phyloP scores from a whole-genome alignment of 1,140 invertebrate genomes.

The Papilio machaon region DNA sequence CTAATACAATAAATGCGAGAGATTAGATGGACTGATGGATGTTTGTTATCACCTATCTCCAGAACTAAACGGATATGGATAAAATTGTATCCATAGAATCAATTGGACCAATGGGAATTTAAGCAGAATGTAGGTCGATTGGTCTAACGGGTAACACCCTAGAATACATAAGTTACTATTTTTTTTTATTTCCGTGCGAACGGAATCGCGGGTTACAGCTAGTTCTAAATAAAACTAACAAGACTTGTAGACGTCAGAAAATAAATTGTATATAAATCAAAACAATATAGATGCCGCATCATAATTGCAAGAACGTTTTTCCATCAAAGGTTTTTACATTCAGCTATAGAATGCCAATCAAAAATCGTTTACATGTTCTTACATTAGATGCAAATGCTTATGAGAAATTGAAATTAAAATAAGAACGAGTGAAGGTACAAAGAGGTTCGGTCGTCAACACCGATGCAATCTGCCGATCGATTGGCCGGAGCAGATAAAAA shows the following conservation, averaged over 20 bases:
- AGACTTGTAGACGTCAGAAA: not conserved
- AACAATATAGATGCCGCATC: slow-evolving; percentile 23
- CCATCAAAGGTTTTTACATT: slow-evolving; percentile 17
- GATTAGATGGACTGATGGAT: too few relatives aligned
- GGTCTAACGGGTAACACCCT: too few relatives aligned
- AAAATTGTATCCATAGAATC: too few relatives aligned
- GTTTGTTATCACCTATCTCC: too few relatives aligned
- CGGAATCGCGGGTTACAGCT: too few relatives aligned
- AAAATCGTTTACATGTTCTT: slow-evolving; percentile 33
- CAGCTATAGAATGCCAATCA: slow-evolving; percentile 32
- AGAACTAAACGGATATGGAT: too few relatives aligned
- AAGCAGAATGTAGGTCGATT: too few relatives aligned
- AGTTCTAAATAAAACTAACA: slow-evolving; percentile 1
- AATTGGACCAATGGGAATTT: too few relatives aligned
- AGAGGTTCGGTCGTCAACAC: slow-evolving; percentile 46
- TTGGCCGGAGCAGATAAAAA: slow-evolving; percentile 51
- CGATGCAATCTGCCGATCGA: slow-evolving; percentile 50
- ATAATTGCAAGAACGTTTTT: slow-evolving; percentile 24
- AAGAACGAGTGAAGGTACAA: slow-evolving; percentile 28
- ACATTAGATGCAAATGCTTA: slow-evolving; percentile 35
- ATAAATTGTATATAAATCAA: not conserved
- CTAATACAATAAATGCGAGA: too few relatives aligned
- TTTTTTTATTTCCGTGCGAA: too few relatives aligned
- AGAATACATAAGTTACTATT: too few relatives aligned
- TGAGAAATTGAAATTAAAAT: slow-evolving; percentile 32